These are phyloP conservation scores for Spongia lamella DNA, from an alignment of 37 sponge, comb jelly and placozoan genomes.

Conservation along the genomic window DNA sequence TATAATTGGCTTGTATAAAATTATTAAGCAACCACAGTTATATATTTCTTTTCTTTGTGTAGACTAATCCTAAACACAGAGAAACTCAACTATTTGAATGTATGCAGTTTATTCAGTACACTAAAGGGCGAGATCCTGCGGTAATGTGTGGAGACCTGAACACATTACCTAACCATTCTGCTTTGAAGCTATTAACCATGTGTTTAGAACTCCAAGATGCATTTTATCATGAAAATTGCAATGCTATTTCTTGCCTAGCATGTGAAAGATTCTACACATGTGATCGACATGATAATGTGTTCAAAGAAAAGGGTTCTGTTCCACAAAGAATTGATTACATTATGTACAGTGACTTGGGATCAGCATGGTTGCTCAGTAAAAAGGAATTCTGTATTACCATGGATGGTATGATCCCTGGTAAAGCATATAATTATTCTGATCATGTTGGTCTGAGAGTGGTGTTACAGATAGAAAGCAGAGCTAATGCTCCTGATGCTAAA, in stretches of 20 bases:
- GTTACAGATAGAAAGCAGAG: conserved; percentile 19
- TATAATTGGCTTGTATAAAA: too few relatives aligned
- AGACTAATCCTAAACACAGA: conserved; percentile 36
- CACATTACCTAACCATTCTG: conserved; percentile 39
- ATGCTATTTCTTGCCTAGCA: neutral
- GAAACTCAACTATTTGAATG: conserved; percentile 57
- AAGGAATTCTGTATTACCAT: conserved; percentile 18
- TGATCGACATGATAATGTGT: conserved; percentile 48
- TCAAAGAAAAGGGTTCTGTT: conserved; percentile 14
- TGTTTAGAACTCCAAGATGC: conserved; percentile 26
- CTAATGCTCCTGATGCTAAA: neutral
- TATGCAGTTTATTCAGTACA: conserved; percentile 53
- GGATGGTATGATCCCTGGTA: conserved; percentile 57
- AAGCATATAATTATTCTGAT: conserved; percentile 73
- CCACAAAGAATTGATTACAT: conserved; percentile 77
- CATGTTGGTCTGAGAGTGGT: conserved; percentile 72
- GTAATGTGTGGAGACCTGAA: conserved; percentile 78
- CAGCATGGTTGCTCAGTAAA: too few relatives aligned
- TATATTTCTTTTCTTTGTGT: neutral
- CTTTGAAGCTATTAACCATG: conserved; percentile 55
- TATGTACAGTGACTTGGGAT: conserved; percentile 31
- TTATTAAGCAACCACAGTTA: too few relatives aligned
- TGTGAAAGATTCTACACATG: conserved; percentile 48
- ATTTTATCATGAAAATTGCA: neutral
- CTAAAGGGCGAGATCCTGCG: conserved; percentile 45